Percentiles rank a stretch among this genome's conserved stretches.
phyloP scores from a whole-genome alignment of 2,888 invertebrate genomes.

The Mesodorylaimus sp. region DNA sequence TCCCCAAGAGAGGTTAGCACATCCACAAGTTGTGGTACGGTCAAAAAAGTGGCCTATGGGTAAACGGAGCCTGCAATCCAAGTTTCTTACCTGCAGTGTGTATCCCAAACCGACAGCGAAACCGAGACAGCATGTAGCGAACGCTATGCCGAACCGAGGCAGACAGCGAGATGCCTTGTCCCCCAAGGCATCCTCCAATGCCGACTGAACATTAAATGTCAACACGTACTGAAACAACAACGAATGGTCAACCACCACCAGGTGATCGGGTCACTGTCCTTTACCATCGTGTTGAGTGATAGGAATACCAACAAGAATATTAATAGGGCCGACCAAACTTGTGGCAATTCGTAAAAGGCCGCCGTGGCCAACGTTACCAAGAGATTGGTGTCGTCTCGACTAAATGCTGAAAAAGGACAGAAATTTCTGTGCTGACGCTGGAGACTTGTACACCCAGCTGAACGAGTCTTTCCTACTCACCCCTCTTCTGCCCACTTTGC shows the following conservation, averaged over 20 bases:
- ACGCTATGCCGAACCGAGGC: slow-evolving; percentile 23
- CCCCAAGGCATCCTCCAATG: slow-evolving; percentile 24
- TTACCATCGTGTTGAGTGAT: slow-evolving; percentile 22
- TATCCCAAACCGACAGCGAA: slow-evolving; percentile 20
- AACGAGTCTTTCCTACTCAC: no score
- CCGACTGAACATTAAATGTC: slow-evolving; percentile 21
- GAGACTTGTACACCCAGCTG: no score
- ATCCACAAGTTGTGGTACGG: no score
- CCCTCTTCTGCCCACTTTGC: no score
- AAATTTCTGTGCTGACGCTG: no score
- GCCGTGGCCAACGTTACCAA: slow-evolving; percentile 9
- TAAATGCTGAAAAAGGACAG: no score
- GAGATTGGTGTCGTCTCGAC: no score
- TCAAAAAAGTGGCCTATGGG: no score
- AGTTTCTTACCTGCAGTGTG: slow-evolving; percentile 18
- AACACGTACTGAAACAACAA: slow-evolving; percentile 20
- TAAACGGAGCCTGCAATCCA: no score
- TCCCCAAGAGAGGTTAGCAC: no score
- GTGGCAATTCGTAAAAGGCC: slow-evolving; percentile 15
- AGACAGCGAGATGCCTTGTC: slow-evolving; percentile 22
- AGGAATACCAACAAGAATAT: slow-evolving; percentile 18
- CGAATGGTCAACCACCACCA: slow-evolving; percentile 6
- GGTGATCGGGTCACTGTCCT: slow-evolving; percentile 6
- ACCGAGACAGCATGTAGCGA: slow-evolving; percentile 19
- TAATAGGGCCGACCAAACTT: slow-evolving; percentile 21